These are phyloP conservation scores for Whitmania pigra DNA, from an alignment of 1,140 invertebrate genomes.

Conservation along the genomic window DNA sequence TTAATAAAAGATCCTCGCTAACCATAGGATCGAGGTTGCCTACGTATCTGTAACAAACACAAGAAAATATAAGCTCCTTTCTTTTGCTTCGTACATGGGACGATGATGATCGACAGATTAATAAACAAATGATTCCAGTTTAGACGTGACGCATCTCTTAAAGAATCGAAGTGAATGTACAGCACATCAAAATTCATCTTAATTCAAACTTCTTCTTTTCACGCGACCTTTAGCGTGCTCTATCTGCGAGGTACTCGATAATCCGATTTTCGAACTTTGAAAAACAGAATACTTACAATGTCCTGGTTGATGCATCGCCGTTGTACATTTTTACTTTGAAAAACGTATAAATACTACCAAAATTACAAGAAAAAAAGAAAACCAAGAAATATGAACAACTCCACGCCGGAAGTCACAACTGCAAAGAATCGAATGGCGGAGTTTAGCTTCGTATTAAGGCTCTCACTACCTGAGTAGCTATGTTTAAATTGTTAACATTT, in stretches of 20 bases:
- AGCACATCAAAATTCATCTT: too few relatives aligned
- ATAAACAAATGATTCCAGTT: too few relatives aligned
- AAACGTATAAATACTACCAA: constrained; percentile 11
- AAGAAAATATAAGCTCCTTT: not conserved
- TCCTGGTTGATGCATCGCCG: constrained; percentile 11
- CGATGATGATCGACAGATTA: too few relatives aligned
- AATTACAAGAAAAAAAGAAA: constrained; percentile 8
- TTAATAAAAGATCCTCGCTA: constrained; percentile 80
- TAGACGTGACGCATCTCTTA: too few relatives aligned
- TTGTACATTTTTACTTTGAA: constrained; percentile 8
- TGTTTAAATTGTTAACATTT: constrained; percentile 23
- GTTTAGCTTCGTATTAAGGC: constrained; percentile 8
- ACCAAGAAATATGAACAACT: not conserved
- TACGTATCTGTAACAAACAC: constrained; percentile 54
- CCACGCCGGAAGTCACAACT: constrained; percentile 8
- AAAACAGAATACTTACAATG: constrained; percentile 8
- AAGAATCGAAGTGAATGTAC: too few relatives aligned
- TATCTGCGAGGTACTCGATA: not conserved
- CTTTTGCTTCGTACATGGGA: not conserved
- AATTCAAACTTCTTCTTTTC: too few relatives aligned
- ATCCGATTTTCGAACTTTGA: not conserved
- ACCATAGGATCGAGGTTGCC: constrained; percentile 85
- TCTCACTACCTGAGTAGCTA: constrained; percentile 28
- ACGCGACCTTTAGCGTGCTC: constrained; percentile 10
- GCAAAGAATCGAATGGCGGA: too few relatives aligned